Base-by-base conservation (phyloP, 2,888 invertebrate genomes). In the Spilarctia lutea region DNA sequence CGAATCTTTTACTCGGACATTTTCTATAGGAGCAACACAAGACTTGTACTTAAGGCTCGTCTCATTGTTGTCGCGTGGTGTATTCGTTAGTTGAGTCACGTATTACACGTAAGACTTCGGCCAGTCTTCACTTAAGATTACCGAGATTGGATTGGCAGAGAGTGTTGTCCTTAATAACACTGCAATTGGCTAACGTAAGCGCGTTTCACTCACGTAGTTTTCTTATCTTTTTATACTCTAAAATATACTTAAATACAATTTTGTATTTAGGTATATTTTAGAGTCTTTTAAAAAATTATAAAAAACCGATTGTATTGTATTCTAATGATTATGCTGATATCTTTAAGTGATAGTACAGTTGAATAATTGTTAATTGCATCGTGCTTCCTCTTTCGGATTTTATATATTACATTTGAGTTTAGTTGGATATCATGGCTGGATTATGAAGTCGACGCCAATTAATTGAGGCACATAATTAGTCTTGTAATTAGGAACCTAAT, bases 61-160 rank as follows among this genome's bases (percentile, higher is more conserved):
- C 76, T 75, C 75, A 70, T 73, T 78, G 81, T 63, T 68, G 71
- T 63, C 60, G 67, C 56, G 56, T 33, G 4, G 33, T 56, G 33
- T 67, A 71, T 71, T 71, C 30, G 67, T 65, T 68, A 75, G 75
- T 86, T 81, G 72, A 83, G 85, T 86, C 85, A 86, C 85, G 85
- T 85, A 81, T 84, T 80, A 80, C 86, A 86, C 85, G 85, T 83
- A 83, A 82, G 72, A 77, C 77, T 73, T 77, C 71, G 79, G 79
- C 85, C 82, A 80, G 82, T 83, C 85, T 81, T 71, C 81, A 71
- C 63, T 76, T 85, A 78, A 83, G 83, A 80, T 79, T 82, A 83
- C 83, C 83, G 80, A 82, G 83, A 85, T 86, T 85, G 84, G 84
- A 83, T 84, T 82, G 83, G 81, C 80, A 83, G 81, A 81, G 85